phyloP scores from a whole-genome alignment of 2,113 vertebrate species.

The Aplodontia rufa region DNA sequence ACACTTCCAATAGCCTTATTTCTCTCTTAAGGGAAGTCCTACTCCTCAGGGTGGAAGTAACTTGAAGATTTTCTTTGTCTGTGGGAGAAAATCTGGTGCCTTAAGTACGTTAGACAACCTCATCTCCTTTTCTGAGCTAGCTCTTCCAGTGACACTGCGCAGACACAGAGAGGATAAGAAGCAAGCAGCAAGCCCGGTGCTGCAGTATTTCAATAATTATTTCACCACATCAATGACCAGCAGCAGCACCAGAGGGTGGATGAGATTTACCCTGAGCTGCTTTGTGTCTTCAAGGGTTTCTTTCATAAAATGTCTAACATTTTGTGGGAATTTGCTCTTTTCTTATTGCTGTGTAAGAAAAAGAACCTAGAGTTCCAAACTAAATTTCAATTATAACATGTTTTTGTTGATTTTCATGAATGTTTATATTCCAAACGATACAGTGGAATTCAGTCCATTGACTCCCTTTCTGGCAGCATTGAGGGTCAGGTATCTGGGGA shows the following conservation, averaged over 20 bases:
- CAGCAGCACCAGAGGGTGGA: background rate
- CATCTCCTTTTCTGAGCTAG: background rate
- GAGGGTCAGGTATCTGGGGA: background rate
- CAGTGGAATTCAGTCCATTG: background rate
- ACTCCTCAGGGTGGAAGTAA: background rate
- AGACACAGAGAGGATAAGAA: background rate
- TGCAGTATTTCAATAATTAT: background rate
- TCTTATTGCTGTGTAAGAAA: background rate
- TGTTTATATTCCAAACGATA: background rate
- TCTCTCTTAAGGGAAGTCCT: background rate
- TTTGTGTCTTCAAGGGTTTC: background rate
- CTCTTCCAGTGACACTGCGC: background rate
- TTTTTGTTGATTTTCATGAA: background rate
- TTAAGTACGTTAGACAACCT: accelerated
- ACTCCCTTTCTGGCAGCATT: background rate
- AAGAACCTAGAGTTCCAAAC: background rate
- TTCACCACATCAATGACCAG: background rate
- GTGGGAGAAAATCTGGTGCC: background rate
- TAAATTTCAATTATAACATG: background rate
- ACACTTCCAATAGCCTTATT: background rate
- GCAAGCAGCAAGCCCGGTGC: background rate
- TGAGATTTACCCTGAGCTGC: background rate
- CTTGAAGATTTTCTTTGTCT: background rate
- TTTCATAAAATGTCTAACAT: background rate
- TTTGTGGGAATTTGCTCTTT: background rate